Evolutionary conservation across 2,888 invertebrate genomes (phyloP).

Genomic region (Nomada fucata): DNA sequence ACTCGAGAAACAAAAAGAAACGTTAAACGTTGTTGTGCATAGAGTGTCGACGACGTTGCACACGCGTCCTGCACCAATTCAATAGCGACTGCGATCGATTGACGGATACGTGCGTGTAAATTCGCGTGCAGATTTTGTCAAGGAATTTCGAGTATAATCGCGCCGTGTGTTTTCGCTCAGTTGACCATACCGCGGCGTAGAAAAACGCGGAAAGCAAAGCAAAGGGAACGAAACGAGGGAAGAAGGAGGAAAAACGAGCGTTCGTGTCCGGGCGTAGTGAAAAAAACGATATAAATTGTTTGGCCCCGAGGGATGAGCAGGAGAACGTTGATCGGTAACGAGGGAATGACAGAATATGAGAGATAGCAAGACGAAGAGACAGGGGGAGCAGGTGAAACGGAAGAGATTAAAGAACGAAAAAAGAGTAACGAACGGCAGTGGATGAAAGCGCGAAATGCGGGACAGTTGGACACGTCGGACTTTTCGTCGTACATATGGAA

Average conservation of each 20-base stretch:
- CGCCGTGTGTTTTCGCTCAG: slow-evolving; percentile 69
- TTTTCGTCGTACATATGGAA: slow-evolving; percentile 49
- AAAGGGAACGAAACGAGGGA: slow-evolving; percentile 16
- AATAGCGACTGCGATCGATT: slow-evolving; percentile 37
- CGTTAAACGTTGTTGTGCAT: not conserved
- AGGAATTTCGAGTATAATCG: slow-evolving; percentile 32
- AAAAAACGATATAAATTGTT: slow-evolving; percentile 73
- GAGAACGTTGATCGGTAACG: slow-evolving; percentile 61
- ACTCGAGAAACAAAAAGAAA: slow-evolving; percentile 4
- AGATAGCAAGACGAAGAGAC: slow-evolving; percentile 38
- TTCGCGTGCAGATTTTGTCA: slow-evolving; percentile 31
- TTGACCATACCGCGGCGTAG: slow-evolving; percentile 70
- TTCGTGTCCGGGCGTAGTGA: slow-evolving; percentile 4
- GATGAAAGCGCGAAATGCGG: slow-evolving; percentile 54
- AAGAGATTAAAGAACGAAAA: slow-evolving; percentile 51
- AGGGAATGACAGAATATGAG: slow-evolving; percentile 47
- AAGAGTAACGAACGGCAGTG: slow-evolving; percentile 15
- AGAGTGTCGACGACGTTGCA: not conserved
- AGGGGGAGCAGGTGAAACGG: slow-evolving; percentile 28
- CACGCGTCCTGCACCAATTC: slow-evolving; percentile 34
- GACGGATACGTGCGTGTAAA: slow-evolving; percentile 30
- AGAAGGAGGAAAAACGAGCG: slow-evolving; percentile 32
- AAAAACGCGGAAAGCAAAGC: slow-evolving; percentile 2
- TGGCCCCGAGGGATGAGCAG: slow-evolving; percentile 33
- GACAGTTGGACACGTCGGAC: slow-evolving; percentile 53